Evolutionary conservation across 1,140 invertebrate genomes (phyloP).

Genomic region (Penaeus chinensis): DNA sequence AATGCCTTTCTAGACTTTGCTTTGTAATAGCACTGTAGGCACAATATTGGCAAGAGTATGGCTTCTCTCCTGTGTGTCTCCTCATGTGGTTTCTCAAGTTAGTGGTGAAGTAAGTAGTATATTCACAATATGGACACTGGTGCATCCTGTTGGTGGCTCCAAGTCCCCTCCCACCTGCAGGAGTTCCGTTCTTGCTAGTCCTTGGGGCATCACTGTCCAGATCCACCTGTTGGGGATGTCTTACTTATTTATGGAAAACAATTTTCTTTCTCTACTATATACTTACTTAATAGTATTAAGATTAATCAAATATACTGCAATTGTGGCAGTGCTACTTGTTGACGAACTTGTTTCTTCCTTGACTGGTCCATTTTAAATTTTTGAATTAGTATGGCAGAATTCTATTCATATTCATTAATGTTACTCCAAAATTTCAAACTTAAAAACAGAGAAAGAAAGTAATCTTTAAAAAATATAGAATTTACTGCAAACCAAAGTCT

Average conservation of each 20-base stretch:
- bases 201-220: slow-evolving; percentile 34
- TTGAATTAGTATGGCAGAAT: too few species aligned
- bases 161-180: slow-evolving; percentile 13
- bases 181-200: slow-evolving; percentile 20
- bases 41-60: not conserved
- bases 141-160: not conserved
- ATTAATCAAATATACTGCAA: not conserved
- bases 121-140: slow-evolving; percentile 2
- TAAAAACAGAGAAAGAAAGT: too few species aligned
- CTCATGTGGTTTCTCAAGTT: slow-evolving; percentile 18
- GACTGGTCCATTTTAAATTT: too few species aligned
- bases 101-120: not conserved
- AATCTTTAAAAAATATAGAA: too few species aligned
- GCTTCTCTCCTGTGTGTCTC: slow-evolving; percentile 10
- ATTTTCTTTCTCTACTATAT: not conserved
- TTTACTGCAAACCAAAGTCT: too few species aligned
- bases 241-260: slow-evolving; percentile 22
- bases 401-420: too few species aligned
- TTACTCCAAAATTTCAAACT: too few species aligned
- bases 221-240: slow-evolving; percentile 45
- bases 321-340: too few species aligned
- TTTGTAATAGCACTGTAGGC: not conserved
- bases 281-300: not conserved
- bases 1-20: too few species aligned
- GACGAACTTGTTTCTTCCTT: too few species aligned